Evolutionary conservation across 2,888 invertebrate species (phyloP).

Genomic region (Drosophila formosana): DNA sequence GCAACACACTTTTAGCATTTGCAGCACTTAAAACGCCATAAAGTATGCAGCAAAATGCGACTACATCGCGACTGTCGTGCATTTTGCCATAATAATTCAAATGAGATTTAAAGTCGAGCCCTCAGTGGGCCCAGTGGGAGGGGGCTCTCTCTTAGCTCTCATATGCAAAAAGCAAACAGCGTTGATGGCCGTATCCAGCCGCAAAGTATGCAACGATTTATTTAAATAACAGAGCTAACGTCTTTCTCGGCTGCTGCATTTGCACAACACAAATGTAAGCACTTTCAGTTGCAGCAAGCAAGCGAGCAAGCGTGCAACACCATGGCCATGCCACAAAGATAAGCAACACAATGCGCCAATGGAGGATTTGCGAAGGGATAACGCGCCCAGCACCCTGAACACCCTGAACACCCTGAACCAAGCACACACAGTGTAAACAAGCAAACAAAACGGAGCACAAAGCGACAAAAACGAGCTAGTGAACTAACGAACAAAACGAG

Average conservation of each 20-base stretch:
- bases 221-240: constrained; percentile 71
- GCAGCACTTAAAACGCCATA: constrained; percentile 71
- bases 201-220: constrained; percentile 83
- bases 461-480: constrained; percentile 12
- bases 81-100: constrained; percentile 82
- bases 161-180: constrained; percentile 33
- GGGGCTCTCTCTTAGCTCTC: not conserved
- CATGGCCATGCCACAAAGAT: constrained; percentile 41
- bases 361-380: constrained; percentile 57
- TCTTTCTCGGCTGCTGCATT: constrained; percentile 57
- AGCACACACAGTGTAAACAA: constrained; percentile 41
- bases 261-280: constrained; percentile 63
- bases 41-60: constrained; percentile 68
- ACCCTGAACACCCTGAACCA: not conserved
- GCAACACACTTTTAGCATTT: constrained; percentile 60
- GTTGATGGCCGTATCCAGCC: constrained; percentile 70
- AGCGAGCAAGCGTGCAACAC: constrained; percentile 7
- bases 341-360: constrained; percentile 68
- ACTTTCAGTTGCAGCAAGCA: constrained; percentile 42
- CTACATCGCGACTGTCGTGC: constrained; percentile 68
- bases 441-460: constrained; percentile 56
- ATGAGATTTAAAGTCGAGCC: constrained; percentile 80
- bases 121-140: not conserved
- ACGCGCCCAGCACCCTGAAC: constrained; percentile 26
- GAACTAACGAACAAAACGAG: constrained; percentile 3